Evolutionary conservation across 2,113 vertebrate genomes (phyloP), one percentile per base, ranked within the genome.

Genomic region (Gadus macrocephalus): DNA sequence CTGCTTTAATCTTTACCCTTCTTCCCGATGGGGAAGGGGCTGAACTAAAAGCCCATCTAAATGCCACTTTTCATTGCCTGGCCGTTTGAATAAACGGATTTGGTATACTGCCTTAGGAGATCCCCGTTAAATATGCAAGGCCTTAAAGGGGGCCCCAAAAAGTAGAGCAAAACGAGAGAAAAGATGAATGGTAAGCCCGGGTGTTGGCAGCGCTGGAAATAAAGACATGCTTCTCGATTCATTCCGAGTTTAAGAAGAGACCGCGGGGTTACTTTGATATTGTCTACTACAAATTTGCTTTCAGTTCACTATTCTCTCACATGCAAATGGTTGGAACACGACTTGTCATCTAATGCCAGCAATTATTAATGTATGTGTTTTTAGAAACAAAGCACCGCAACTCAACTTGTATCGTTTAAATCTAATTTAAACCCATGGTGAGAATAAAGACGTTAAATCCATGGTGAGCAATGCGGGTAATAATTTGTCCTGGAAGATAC

Each of bases 51-150:
- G 38, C 66, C 68, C 38, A 55, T 64, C 58, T 72, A 75, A 71
- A 76, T 42, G 70, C 68, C 22, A 56, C 66, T 31, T 66, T 70
- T 76, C 66, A 76, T 62, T 65, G 80, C 74, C 35, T 69, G 78
- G 59, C 77, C 67, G 62, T 78, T 77, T 70, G 77, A 81, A 74
- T 83, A 71, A 81, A 75, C 58, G 62, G 72, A 78, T 82, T 84
- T 81, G 65, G 35, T 75, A 15, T 68, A 15, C 65, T 76, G 76
- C 56, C 38, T 70, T 70, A 83, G 73, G 56, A 70, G 72, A 55
- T 74, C 38, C 27, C 69, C 31, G 64, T 78, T 86, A 77, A 86
- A 84, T 81, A 80, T 86, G 77, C 81, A 68, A 55, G 65, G 68
- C 78, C 64, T 73, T 25, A 27, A 61, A 69, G 53, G 65, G 71